Conservation (phyloP, 2,888 invertebrate species). For the Loripinus fragilis region DNA sequence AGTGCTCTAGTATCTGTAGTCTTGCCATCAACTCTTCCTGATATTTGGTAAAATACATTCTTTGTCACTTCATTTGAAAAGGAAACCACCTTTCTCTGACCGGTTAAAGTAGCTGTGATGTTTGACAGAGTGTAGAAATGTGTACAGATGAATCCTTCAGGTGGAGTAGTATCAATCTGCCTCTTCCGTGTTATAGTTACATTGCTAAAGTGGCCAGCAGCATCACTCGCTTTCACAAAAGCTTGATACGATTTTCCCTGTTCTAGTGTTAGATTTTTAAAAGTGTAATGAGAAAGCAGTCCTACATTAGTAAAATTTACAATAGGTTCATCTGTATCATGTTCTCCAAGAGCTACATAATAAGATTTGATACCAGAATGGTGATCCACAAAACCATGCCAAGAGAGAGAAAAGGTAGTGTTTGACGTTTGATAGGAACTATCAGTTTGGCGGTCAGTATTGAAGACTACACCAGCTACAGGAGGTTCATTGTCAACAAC, state of each 20-base stretch:
- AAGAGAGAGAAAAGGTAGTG: constrained; percentile 44
- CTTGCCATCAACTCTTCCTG: too few species aligned
- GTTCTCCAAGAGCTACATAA: constrained; percentile 38
- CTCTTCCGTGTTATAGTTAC: constrained; percentile 29
- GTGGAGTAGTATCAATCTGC: constrained; percentile 52
- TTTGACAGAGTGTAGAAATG: too few species aligned
- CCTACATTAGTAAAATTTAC: constrained; percentile 16
- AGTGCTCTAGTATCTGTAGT: too few species aligned
- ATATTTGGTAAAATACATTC: too few species aligned
- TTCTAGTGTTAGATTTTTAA: constrained; percentile 34
- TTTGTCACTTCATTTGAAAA: too few species aligned
- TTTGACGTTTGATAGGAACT: constrained; percentile 41
- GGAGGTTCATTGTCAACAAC: constrained; percentile 40
- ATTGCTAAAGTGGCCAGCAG: constrained; percentile 46
- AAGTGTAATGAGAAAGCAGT: constrained; percentile 19
- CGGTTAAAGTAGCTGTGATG: too few species aligned
- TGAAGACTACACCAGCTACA: constrained; percentile 53
- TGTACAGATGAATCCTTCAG: constrained; percentile 42
- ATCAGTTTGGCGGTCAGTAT: constrained; percentile 44
- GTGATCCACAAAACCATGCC: constrained; percentile 61
- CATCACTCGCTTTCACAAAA: constrained; percentile 56
- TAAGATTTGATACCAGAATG: constrained; percentile 50
- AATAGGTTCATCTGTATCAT: constrained; percentile 1
- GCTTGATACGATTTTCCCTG: constrained; percentile 46
- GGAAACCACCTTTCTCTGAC: too few species aligned